phyloP scores from a whole-genome alignment of 2,888 invertebrate species.

The Megaustenia siamemsis region DNA sequence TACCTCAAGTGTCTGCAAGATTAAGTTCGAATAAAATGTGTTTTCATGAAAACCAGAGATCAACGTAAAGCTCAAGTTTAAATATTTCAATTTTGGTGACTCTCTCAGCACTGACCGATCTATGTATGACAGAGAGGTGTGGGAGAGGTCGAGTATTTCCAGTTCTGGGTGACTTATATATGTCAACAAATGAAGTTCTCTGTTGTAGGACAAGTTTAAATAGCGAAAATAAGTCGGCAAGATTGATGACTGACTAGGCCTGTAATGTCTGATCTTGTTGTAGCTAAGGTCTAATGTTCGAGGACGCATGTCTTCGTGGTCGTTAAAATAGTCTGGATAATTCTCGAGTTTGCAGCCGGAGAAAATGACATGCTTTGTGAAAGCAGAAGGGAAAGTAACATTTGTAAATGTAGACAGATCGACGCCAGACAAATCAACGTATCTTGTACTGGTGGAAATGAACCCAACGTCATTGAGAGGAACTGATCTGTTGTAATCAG shows the following conservation, averaged over 20 bases:
- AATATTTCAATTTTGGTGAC: not conserved
- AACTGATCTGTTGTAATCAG: not conserved
- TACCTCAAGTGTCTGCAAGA: not conserved
- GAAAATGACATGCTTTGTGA: not conserved
- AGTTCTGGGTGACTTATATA: not conserved
- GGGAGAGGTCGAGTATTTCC: slow-evolving; percentile 12
- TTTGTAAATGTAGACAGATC: not conserved
- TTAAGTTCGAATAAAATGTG: not conserved
- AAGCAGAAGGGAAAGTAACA: not conserved
- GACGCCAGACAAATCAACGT: slow-evolving; percentile 33
- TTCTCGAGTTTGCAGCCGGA: not conserved
- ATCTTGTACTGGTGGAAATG: not conserved
- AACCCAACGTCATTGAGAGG: slow-evolving; percentile 6
- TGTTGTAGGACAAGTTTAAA: slow-evolving; percentile 18
- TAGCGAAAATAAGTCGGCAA: slow-evolving; percentile 6
- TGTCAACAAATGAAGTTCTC: not conserved
- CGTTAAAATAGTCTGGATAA: not conserved
- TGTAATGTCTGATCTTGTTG: not conserved
- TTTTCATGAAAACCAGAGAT: not conserved
- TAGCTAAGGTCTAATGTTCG: slow-evolving; percentile 22
- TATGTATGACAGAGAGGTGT: not conserved
- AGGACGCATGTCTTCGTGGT: not conserved
- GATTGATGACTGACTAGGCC: not conserved
- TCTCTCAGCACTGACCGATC: not conserved
- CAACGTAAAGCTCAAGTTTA: slow-evolving; percentile 2